Evolutionary conservation across 2,888 invertebrate genomes (phyloP), one percentile per base, ranked within the genome.

Genomic region (Agriopis leucophaearia): DNA sequence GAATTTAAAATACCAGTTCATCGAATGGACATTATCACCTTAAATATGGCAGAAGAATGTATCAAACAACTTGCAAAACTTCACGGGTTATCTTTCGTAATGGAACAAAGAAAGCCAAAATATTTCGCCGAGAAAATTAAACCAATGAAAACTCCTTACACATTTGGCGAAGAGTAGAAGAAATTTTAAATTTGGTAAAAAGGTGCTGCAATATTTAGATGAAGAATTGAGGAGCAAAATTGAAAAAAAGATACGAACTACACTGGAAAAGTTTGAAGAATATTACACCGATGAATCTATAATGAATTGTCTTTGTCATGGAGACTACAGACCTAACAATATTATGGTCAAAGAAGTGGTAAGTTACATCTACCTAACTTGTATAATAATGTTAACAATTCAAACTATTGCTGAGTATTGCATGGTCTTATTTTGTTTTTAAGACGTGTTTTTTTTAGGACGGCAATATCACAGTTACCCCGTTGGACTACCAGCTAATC

Each of bases 321-420:
- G 90, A 0, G 90, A 91, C 75, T 91, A 81, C 62, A 85, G 84
- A 67, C 77, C 83, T n/a, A 87, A 83, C 61, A 91, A 91, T 74
- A 79, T 90, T 18, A 70, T 91, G 76, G 57, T 75, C 10, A 87
- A 83, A 73, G 79, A 84, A 71, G 59, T 45, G 16, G 90, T 91
- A 78, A 84, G 87, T 83, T 8, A 16, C 3, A 12, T 48, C n/a
- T n/a, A 18, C 16, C 13, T 5, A 10, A 45, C 8, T 2, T 7
- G n/a, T n/a, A n/a, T 8, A 5, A 7, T 8, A n/a, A 45, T 42
- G 3, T 8, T 38, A 8, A 8, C 38, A 38, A 1, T 38, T 6
- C 38, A 2, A 38, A 9, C 38, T 1, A 38, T 8, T 9, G 6
- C 38, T 38, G 0, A 38, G 9, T 10, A 6, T 38, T 38, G 9